phyloP scores from a whole-genome alignment of 2,888 invertebrate species.

The Pheosia gnoma region DNA sequence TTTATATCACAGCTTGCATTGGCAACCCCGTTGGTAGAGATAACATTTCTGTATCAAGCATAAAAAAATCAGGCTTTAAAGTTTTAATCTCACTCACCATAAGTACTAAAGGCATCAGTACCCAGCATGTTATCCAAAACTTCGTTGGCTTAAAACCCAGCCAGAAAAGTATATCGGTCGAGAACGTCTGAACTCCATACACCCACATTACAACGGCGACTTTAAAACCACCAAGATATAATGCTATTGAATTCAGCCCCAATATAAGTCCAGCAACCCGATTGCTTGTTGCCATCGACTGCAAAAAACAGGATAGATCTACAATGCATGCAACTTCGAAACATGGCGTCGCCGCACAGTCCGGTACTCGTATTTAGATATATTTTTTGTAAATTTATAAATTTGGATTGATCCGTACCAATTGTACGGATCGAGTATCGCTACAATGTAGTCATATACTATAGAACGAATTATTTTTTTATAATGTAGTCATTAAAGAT shows the following conservation, averaged over 20 bases:
- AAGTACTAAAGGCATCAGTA: constrained; percentile 52
- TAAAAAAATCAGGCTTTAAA: no score
- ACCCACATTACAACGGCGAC: constrained; percentile 66
- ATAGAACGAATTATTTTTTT: no score
- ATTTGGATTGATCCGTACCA: no score
- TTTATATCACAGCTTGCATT: no score
- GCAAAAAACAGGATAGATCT: constrained; percentile 28
- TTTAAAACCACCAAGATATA: constrained; percentile 61
- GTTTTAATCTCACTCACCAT: constrained; percentile 47
- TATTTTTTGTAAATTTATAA: no score
- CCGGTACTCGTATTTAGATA: no score
- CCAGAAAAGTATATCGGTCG: constrained; percentile 69
- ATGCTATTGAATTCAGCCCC: constrained; percentile 47
- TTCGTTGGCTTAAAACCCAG: constrained; percentile 68
- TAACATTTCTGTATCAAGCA: no score
- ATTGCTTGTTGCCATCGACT: constrained; percentile 36
- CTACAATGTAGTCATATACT: no score
- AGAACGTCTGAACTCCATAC: constrained; percentile 63
- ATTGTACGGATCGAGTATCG: no score
- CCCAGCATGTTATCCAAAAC: constrained; percentile 64
- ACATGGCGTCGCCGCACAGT: no score
- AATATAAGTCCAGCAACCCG: constrained; percentile 32
- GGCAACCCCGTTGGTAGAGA: no score
- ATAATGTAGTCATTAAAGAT: no score
- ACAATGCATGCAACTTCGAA: neutral